Base-by-base conservation (phyloP, 2,888 invertebrate species). In the Tetrapedia diversipes region DNA sequence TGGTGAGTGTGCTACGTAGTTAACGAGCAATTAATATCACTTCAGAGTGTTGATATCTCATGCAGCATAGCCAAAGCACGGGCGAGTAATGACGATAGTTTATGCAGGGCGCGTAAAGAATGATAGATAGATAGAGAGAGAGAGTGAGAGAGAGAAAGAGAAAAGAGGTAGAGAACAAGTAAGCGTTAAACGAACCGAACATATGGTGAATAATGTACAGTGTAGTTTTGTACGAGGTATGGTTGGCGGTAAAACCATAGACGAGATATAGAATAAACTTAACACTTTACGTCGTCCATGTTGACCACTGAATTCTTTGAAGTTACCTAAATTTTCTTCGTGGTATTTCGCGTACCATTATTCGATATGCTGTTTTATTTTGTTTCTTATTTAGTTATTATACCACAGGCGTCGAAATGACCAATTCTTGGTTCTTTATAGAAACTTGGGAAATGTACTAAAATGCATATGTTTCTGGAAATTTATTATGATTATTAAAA, bases 21-120 rank as follows among this genome's bases (percentile, higher is more conserved):
- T 76, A 79, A 76, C 80, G 78, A 80, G 74, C 82, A 70, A 75
- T 75, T 80, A 74, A 79, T 66, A 72, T 80, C 79, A 79, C 69
- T 81, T 63, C 67, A 49, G 67, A 74, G 74, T 81, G 83, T 83
- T 67, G 67, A 81, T 72, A 71, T 75, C 65, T 82, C 90, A 91
- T 91, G 91, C 91, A 89, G 83, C 90, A 90, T 89, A 73, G 90
- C 90, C 89, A 91, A 91, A 91, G 90, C 91, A 85, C 84, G 87
- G 88, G 88, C 89, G 84, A 81, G 77, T 84, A 72, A 45, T 60
- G 56, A 64, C 72, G 69, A 71, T 70, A 71, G 60, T 64, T 75
- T 78, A 77, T 54, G 79, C 78, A 79, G 74, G 60, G 51, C 67
- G 72, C 59, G 72, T 70, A 19, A 53, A 66, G 49, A 54, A 24